Evolutionary conservation across 2,888 invertebrate genomes (phyloP), one percentile per base, ranked within the genome.

Genomic region (Furcula furcula): DNA sequence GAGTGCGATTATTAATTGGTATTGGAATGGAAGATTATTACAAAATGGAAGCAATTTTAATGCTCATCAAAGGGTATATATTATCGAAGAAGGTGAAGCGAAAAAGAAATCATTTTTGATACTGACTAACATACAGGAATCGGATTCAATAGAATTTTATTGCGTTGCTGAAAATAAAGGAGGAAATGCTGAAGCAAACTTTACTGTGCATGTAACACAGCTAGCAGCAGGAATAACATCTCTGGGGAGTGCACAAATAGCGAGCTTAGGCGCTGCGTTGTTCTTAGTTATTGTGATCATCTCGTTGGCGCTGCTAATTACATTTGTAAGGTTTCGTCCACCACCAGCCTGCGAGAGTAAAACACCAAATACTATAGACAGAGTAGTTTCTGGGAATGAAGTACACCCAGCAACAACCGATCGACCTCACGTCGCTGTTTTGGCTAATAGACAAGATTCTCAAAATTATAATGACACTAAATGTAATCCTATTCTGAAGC

Each of bases 81-180:
- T 96, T 50, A 92, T 90, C 60, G 96, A 96, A 81, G 93, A 93
- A 44, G 95, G 95, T 0, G 91, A 92, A 29, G 91, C 92, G 38
- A 93, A 94, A 64, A 95, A 95, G 78, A 91, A 91, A 48, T 96
- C 95, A 40, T 91, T 91, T 4, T 86, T 97, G 40, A 90, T 95
- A 35, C 82, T 97, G 25, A 95, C 94, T 18, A 95, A 96, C 70
- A 94, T 95, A 11, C 95, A 95, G 79, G 95, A 95, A 74, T 91
- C 93, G 1, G 95, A 95, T 70, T 93, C 94, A 0, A 93, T 93
- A 36, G 95, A 95, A 62, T 96, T 97, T 80, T 95, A 95, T 73
- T 97, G 97, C 76, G 94, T 96, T 1, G 97, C 97, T 5, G 96
- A 96, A 77, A 97, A 97, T 78, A 93, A 94, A 41, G 97, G 95